These are phyloP conservation scores for Timandra comae DNA, from an alignment of 2,888 invertebrate genomes.

Conservation along the genomic window DNA sequence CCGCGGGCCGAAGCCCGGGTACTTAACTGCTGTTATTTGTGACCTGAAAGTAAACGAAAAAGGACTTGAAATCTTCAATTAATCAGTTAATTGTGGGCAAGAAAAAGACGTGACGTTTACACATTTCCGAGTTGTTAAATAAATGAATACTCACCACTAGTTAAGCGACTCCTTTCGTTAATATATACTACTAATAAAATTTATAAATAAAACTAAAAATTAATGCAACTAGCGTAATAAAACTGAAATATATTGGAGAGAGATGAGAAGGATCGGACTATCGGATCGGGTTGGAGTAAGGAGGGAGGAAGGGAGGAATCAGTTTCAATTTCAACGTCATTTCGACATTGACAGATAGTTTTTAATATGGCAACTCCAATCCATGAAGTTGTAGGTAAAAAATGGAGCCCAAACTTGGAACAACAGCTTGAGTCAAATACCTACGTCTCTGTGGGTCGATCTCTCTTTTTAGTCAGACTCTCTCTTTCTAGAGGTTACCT, in stretches of 20 bases:
- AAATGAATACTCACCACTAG: slow-evolving; percentile 42
- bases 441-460: no score
- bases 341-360: no score
- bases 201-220: slow-evolving; percentile 42
- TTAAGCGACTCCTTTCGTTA: slow-evolving; percentile 30
- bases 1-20: slow-evolving; percentile 71
- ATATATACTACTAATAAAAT: slow-evolving; percentile 34
- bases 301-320: slow-evolving; percentile 30
- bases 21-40: slow-evolving; percentile 27
- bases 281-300: slow-evolving; percentile 31
- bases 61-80: slow-evolving; percentile 9
- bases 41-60: slow-evolving; percentile 38
- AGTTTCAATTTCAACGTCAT: slow-evolving; percentile 34
- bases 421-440: no score
- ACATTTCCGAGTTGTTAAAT: slow-evolving; percentile 8
- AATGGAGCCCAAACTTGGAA: no score
- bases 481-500: no score
- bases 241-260: no score
- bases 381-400: no score
- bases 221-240: no score
- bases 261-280: no score
- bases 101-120: slow-evolving; percentile 48
- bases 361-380: no score
- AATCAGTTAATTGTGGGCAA: no score
- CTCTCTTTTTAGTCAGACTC: no score